Evolutionary conservation across 2,888 invertebrate genomes (phyloP).

Genomic region (Gortyna flavago): DNA sequence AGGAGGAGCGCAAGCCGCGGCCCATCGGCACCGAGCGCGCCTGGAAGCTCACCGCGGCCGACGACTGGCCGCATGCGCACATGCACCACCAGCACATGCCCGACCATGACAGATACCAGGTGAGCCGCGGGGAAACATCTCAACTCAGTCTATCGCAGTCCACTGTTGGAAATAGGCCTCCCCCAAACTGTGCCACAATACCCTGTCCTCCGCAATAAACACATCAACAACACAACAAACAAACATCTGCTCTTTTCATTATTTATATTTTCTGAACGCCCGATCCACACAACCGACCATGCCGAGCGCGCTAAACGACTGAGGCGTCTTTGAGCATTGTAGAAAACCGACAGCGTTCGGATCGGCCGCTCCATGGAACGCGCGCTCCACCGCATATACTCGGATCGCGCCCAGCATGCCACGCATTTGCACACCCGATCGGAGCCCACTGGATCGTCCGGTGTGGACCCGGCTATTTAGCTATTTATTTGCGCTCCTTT

Average conservation of each 20-base stretch:
- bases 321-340: neutral
- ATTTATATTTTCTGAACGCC: neutral
- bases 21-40: slow-evolving; percentile 96
- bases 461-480: neutral
- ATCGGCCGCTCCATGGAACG: neutral
- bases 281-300: neutral
- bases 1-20: slow-evolving; percentile 91
- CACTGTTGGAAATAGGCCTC: too few relatives aligned
- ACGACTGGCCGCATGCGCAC: slow-evolving; percentile 82
- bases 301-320: neutral
- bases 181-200: too few relatives aligned
- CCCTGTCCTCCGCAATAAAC: too few relatives aligned
- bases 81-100: slow-evolving; percentile 72
- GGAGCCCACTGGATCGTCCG: neutral
- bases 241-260: too few relatives aligned
- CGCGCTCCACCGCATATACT: too few relatives aligned
- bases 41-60: slow-evolving; percentile 90
- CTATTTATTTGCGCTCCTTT: neutral
- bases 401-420: neutral
- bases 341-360: neutral
- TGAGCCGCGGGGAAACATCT: slow-evolving; percentile 36
- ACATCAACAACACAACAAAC: too few relatives aligned
- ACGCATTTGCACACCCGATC: neutral
- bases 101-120: slow-evolving; percentile 86
- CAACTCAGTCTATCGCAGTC: too few relatives aligned